Conservation (phyloP, 1,140 invertebrate species). For the Lepidotrigona ventralis region DNA sequence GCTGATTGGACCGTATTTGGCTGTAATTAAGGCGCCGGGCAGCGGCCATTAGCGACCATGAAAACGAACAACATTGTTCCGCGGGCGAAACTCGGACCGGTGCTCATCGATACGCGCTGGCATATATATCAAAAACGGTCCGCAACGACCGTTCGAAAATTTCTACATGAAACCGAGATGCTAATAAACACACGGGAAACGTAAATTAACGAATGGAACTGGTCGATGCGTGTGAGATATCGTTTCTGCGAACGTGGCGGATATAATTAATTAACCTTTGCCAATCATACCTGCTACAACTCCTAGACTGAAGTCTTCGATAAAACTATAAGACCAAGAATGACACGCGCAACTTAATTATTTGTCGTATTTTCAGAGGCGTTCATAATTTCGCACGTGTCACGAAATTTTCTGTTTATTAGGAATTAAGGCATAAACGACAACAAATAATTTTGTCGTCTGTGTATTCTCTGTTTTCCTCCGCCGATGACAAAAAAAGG, state of each 20-base stretch:
- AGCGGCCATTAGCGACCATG: constrained; percentile 69
- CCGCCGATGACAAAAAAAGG: no score
- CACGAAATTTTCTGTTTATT: no score
- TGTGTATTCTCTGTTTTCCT: no score
- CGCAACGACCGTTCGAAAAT: neutral
- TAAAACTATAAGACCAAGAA: no score
- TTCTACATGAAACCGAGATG: neutral
- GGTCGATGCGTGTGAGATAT: neutral
- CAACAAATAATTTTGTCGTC: no score
- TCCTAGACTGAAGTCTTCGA: no score
- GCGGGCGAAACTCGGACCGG: constrained; percentile 52
- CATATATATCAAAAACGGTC: neutral
- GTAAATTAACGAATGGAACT: neutral
- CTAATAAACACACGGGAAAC: neutral
- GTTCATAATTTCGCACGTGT: no score
- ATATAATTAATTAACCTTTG: neutral
- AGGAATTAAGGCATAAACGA: no score
- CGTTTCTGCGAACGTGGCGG: neutral
- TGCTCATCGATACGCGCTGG: constrained; percentile 40
- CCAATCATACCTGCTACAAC: no score
- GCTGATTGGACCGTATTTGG: constrained; percentile 75
- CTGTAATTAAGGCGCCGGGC: constrained; percentile 74
- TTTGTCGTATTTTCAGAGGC: no score
- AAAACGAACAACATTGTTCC: constrained; percentile 73
- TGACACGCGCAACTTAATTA: no score